phyloP scores from a whole-genome alignment of 1,140 invertebrate species.

The Drosophila gunungcola region DNA sequence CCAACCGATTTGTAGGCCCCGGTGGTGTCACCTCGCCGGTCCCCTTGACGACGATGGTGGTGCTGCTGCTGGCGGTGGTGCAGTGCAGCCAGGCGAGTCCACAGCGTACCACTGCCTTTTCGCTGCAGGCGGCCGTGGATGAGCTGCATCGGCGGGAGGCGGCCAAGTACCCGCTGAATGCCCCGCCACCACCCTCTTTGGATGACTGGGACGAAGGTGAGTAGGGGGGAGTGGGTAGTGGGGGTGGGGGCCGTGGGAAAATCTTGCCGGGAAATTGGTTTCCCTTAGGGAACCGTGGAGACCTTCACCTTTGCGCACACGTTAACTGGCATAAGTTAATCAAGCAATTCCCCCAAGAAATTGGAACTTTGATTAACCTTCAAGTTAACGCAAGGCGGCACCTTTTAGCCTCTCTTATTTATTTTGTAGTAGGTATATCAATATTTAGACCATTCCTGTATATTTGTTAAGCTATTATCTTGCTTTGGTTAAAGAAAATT shows the following conservation, averaged over 20 bases:
- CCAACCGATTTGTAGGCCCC: conserved; percentile 33
- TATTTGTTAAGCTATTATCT: conserved; percentile 7
- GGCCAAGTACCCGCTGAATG: conserved; percentile 77
- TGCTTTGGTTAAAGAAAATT: neutral
- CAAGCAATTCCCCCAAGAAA: conserved; percentile 25
- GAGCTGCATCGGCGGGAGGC: conserved; percentile 80
- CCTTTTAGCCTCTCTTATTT: neutral
- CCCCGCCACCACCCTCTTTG: conserved; percentile 60
- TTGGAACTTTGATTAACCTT: conserved; percentile 40
- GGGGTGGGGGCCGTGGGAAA: neutral
- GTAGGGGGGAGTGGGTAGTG: conserved; percentile 11
- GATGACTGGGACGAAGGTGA: conserved; percentile 84
- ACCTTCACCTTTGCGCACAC: conserved; percentile 17
- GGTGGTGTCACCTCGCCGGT: neutral
- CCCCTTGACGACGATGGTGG: neutral
- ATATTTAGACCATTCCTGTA: neutral
- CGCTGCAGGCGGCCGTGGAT: conserved; percentile 80
- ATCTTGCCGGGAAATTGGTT: conserved; percentile 6
- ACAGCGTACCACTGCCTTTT: conserved; percentile 70
- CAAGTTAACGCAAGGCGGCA: neutral
- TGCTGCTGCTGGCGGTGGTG: conserved; percentile 29
- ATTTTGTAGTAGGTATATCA: conserved; percentile 1
- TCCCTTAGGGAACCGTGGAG: neutral
- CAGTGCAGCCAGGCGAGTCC: conserved; percentile 49
- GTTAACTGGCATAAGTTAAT: conserved; percentile 24